These are phyloP conservation scores for Eulemur rufifrons DNA, from an alignment of 2,113 vertebrate species.

Conservation along the genomic window DNA sequence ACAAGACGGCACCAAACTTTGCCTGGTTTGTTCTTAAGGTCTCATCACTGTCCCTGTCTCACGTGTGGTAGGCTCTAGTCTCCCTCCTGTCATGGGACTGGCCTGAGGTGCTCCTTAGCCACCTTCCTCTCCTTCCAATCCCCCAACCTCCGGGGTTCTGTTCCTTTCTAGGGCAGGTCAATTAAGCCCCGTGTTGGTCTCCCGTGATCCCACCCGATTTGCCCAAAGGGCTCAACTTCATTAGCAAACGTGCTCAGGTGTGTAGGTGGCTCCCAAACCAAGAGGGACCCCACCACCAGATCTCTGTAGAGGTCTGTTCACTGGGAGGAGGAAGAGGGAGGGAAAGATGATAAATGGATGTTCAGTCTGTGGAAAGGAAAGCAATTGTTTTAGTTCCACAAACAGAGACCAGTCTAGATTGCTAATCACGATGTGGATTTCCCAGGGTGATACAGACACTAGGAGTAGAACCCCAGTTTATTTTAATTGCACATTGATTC, in stretches of 20 bases:
- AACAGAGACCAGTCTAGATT: background rate
- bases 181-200: background rate
- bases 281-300: background rate
- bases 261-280: background rate
- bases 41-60: background rate
- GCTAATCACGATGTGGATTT: background rate
- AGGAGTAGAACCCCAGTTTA: background rate
- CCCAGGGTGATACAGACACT: background rate
- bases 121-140: background rate
- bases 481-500: background rate
- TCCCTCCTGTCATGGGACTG: background rate
- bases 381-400: background rate
- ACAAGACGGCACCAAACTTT: background rate
- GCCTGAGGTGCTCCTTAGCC: no score
- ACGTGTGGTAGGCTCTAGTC: fast-evolving
- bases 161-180: background rate
- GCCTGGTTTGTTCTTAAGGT: background rate
- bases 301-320: background rate
- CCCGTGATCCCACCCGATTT: background rate
- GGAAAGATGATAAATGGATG: background rate
- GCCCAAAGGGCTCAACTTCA: background rate
- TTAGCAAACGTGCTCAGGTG: background rate
- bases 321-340: no score
- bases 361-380: background rate
- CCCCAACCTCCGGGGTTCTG: background rate